Evolutionary conservation across 1,140 invertebrate genomes (phyloP), one percentile per base, ranked within the genome.

Genomic region (Drosophila azteca): DNA sequence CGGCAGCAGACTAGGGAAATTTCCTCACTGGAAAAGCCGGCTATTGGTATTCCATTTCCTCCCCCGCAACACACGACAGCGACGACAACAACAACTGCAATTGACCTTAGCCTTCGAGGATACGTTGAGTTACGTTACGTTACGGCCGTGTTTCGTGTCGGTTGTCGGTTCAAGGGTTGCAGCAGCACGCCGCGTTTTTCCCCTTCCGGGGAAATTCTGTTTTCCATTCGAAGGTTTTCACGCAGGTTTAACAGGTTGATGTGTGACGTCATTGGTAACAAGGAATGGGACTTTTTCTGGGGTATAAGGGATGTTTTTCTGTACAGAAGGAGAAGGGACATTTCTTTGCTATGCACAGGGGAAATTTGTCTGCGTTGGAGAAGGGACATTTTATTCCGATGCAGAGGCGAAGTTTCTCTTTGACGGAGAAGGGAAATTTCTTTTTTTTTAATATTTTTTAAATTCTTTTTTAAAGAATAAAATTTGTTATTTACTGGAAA

Each of bases 31-130:
- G 83, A 89, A 87, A 17, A 17, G 20, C 35, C 6, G 49, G 49
- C 39, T 53, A 29, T 39, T 53, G 24, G 39, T 9, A 15, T 50
- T 46, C 2, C 2, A 17, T 51, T n/a, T 51, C 51, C 69, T 63
- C 70, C 70, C 60, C 43, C 62, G 60, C 41, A n/a, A n/a, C 48
- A 39, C 57, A 70, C 54, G 24, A 26, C 24, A 26, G 24, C 24
- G 17, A 20, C 17, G 35, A 39, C 35, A 39, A 2, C 9, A 1
- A 39, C 11, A 39, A 5, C 35, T 89, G 83, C 83, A 88, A 77
- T 74, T 88, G 83, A 88, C 83, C 84, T 88, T 88, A 88, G 84
- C 83, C 83, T 88, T 83, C 84, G 79, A 57, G 39, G 54, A 69
- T 69, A 58, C 64, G 51, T 39, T 35, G 3, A 7, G 31, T 31